Percentiles rank a stretch among this genome's conserved stretches.
These are phyloP conservation scores for Ursus arctos DNA, from an alignment of 2,113 vertebrate species.

Conservation along the genomic window DNA sequence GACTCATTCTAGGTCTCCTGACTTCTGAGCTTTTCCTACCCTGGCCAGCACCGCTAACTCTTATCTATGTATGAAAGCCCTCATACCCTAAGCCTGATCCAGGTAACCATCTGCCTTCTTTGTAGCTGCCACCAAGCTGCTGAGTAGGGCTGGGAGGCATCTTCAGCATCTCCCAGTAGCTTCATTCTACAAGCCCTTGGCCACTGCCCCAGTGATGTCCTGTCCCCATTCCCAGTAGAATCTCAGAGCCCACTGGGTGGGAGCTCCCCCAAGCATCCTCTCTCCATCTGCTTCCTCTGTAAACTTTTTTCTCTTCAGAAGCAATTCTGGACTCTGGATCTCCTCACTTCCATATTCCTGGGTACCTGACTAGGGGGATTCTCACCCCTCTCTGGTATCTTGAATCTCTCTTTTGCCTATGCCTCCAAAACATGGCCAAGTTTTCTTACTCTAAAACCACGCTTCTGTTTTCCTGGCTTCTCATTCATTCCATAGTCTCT, in stretches of 20 bases:
- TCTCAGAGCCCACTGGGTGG: neutral
- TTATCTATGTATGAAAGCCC: neutral
- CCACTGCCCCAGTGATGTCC: neutral
- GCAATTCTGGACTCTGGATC: neutral
- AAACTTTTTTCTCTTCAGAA: neutral
- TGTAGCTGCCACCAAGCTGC: neutral
- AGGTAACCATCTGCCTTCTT: neutral
- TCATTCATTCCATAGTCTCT: neutral
- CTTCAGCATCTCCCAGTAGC: neutral
- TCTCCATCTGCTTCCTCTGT: neutral
- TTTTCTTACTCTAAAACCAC: neutral
- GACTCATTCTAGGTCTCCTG: neutral
- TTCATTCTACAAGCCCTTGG: neutral
- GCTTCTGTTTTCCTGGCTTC: neutral
- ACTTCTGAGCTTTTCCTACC: neutral
- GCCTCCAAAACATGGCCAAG: neutral
- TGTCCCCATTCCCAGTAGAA: neutral
- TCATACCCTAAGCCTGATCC: neutral
- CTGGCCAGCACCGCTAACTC: neutral
- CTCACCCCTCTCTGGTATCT: neutral
- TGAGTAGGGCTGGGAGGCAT: neutral
- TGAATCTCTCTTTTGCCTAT: neutral
- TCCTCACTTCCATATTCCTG: neutral
- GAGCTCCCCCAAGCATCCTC: neutral
- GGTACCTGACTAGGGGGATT: neutral